These are phyloP conservation scores for Microtus montanus DNA, from an alignment of 2,113 vertebrate species.

Conservation along the genomic window DNA sequence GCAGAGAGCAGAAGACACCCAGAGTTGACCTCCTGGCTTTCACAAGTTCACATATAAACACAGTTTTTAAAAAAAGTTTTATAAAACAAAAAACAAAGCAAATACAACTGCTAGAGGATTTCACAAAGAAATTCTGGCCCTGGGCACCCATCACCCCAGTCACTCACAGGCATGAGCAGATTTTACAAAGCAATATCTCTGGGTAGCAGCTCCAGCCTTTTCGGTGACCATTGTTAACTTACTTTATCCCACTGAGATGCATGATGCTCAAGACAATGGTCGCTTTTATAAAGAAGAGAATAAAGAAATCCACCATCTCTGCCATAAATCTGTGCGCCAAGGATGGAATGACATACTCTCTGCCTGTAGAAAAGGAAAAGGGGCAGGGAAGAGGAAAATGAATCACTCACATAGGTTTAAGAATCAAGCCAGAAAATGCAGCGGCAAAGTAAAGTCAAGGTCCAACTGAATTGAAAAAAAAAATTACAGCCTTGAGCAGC, in stretches of 20 bases:
- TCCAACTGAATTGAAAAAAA: not conserved
- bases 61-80: not conserved
- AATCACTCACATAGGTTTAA: not conserved
- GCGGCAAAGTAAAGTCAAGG: not conserved
- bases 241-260: conserved; percentile 98
- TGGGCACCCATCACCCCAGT: not conserved
- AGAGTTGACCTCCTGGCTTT: not conserved
- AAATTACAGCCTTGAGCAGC: not conserved
- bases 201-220: conserved; percentile 25
- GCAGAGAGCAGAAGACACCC: not conserved
- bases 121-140: not conserved
- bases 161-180: not conserved
- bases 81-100: not conserved
- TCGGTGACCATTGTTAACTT: conserved; percentile 82
- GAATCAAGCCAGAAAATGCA: conserved; percentile 44
- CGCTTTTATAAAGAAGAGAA: conserved; percentile 96
- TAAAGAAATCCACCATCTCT: conserved; percentile 97
- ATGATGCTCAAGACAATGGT: conserved; percentile 95
- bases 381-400: not conserved
- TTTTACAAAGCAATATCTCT: conserved; percentile 12
- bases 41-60: not conserved
- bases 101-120: not conserved
- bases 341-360: conserved; percentile 94
- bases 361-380: conserved; percentile 84
- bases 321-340: conserved; percentile 94